Percentiles rank a stretch among this genome's conserved stretches.
Evolutionary conservation across 2,888 invertebrate species (phyloP).

Genomic region (Scaptomyza flava): DNA sequence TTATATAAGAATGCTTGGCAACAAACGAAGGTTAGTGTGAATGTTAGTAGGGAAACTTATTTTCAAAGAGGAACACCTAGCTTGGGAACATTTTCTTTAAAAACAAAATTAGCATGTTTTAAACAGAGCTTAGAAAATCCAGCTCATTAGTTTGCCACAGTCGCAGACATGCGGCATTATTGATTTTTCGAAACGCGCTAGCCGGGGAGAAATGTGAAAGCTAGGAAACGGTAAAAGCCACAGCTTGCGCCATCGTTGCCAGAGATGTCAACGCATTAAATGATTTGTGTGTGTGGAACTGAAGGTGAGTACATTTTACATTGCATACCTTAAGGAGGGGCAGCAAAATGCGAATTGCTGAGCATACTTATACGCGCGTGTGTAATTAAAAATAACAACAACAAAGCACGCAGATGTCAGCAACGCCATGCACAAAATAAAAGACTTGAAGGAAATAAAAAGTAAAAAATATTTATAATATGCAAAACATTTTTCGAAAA

Average conservation of each 20-base stretch:
- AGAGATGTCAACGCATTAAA: constrained; percentile 36
- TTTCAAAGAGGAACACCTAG: background rate
- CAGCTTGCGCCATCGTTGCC: constrained; percentile 25
- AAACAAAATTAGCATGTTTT: background rate
- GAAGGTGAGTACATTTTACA: constrained; percentile 24
- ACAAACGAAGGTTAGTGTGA: background rate
- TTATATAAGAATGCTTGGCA: constrained; percentile 9
- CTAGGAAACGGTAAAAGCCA: constrained; percentile 4
- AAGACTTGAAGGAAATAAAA: background rate
- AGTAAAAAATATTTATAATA: background rate
- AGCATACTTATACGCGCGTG: constrained; percentile 35
- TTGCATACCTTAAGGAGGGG: constrained; percentile 38
- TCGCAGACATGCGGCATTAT: constrained; percentile 21
- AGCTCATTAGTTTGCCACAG: constrained; percentile 10
- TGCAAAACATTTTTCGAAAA: background rate
- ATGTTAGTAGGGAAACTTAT: constrained; percentile 20
- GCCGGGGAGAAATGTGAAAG: constrained; percentile 16
- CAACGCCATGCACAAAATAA: no score
- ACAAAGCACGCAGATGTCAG: background rate
- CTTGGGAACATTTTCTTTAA: constrained; percentile 1
- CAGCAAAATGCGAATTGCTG: background rate
- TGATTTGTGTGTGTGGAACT: constrained; percentile 7
- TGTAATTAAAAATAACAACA: background rate
- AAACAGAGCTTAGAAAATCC: constrained; percentile 9
- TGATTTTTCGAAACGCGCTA: constrained; percentile 36